Percentiles rank a stretch among this genome's conserved stretches.
These are phyloP conservation scores for Tetanocera ferruginea DNA, from an alignment of 2,888 invertebrate genomes.

Conservation along the genomic window DNA sequence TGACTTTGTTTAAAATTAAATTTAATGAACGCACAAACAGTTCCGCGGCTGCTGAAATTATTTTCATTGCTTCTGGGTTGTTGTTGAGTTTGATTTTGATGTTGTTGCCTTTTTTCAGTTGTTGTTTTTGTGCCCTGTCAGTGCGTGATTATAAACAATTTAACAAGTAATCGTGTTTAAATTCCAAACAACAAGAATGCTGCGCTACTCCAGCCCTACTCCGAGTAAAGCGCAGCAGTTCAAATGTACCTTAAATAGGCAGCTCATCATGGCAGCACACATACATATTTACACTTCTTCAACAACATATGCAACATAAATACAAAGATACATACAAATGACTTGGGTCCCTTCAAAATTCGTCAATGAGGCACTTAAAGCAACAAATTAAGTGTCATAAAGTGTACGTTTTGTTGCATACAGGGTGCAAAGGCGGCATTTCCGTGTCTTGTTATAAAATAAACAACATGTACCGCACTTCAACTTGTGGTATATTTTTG, in stretches of 20 bases:
- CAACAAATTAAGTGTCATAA: background rate
- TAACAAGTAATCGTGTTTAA: constrained; percentile 29
- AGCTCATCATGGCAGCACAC: background rate
- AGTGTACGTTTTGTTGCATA: background rate
- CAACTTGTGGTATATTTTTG: constrained; percentile 17
- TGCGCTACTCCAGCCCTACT: background rate
- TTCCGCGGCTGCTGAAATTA: constrained; percentile 1
- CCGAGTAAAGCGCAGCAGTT: background rate
- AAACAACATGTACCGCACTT: background rate
- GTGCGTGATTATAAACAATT: constrained; percentile 33
- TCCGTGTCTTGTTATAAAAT: constrained; percentile 11
- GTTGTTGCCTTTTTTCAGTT: background rate
- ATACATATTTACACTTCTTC: background rate
- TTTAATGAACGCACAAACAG: constrained; percentile 25
- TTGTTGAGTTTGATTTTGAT: background rate
- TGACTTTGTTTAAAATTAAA: constrained; percentile 17
- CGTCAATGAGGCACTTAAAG: constrained; percentile 13
- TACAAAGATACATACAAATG: background rate
- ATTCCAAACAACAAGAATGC: constrained; percentile 4
- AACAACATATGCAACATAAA: background rate
- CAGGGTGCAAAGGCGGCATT: background rate
- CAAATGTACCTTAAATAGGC: background rate
- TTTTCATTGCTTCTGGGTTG: background rate
- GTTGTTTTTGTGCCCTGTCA: background rate
- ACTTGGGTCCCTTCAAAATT: background rate